phyloP scores from a whole-genome alignment of 30 jellyfish, hydroid and myxozoan species.

The Aurelia coerulea region DNA sequence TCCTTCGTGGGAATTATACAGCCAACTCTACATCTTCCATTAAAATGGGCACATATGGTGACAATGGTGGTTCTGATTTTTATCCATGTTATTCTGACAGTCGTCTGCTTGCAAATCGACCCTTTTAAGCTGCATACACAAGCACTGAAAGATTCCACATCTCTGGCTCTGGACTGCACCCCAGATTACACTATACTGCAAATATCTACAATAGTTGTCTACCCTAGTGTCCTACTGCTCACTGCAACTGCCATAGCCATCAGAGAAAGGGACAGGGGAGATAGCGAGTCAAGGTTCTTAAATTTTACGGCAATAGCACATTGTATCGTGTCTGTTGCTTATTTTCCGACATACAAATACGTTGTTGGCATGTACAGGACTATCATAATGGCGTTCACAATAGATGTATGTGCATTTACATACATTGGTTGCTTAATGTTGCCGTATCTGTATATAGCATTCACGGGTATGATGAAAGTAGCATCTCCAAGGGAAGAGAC shows the following conservation, averaged over 20 bases:
- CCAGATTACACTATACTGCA: conserved; percentile 40
- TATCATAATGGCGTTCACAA: conserved; percentile 71
- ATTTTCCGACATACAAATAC: conserved; percentile 58
- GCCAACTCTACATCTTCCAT: conserved; percentile 4
- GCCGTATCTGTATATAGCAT: conserved; percentile 63
- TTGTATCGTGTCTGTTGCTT: conserved; percentile 79
- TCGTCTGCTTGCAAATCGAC: conserved; percentile 33
- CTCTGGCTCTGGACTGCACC: conserved; percentile 44
- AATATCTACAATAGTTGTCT: conserved; percentile 21
- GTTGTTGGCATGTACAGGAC: conserved; percentile 72
- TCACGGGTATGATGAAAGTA: conserved; percentile 8
- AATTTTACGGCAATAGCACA: conserved; percentile 73
- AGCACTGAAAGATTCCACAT: not conserved
- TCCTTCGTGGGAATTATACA: conserved; percentile 19
- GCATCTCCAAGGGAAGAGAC: conserved; percentile 43
- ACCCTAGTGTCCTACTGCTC: conserved; percentile 57
- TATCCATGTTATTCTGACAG: conserved; percentile 34
- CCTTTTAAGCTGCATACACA: conserved; percentile 6
- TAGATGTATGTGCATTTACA: conserved; percentile 72
- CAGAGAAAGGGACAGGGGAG: conserved; percentile 24
- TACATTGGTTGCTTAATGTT: conserved; percentile 72
- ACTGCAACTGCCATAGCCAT: conserved; percentile 63
- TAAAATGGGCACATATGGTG: conserved; percentile 33
- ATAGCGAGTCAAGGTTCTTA: conserved; percentile 44
- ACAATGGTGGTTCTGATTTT: conserved; percentile 34